Evolutionary conservation across 2,113 vertebrate species (phyloP).

Genomic region (Pagrus major): DNA sequence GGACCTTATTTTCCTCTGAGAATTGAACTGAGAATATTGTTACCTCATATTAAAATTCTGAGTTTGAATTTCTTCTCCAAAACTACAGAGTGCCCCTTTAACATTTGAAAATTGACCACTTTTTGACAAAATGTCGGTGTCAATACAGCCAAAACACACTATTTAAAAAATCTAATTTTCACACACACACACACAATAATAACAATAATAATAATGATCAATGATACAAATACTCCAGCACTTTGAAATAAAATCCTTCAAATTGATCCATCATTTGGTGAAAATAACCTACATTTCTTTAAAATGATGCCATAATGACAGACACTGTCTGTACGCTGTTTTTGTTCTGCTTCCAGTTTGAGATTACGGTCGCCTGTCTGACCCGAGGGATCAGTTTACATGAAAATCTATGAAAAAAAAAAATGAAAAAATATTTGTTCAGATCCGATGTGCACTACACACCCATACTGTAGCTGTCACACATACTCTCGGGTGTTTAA

Average conservation of each 20-base stretch:
- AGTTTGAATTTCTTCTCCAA: too few species aligned
- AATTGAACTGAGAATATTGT: too few species aligned
- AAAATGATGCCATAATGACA: conserved; percentile 21
- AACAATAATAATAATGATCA: conserved; percentile 1
- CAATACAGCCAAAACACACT: not conserved
- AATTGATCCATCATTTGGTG: conserved; percentile 30
- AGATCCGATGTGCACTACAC: conserved; percentile 58
- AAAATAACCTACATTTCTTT: conserved; percentile 31
- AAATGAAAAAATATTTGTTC: conserved; percentile 4
- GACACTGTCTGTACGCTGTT: conserved; percentile 16
- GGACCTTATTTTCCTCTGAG: too few species aligned
- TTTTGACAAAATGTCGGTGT: conserved; percentile 2
- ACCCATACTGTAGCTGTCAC: conserved; percentile 54
- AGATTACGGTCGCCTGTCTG: conserved; percentile 45
- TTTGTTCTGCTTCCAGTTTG: conserved; percentile 32
- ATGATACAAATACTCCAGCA: conserved; percentile 35
- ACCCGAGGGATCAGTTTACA: conserved; percentile 42
- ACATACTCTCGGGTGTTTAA: conserved; percentile 57
- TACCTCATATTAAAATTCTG: too few species aligned
- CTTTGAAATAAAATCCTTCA: conserved; percentile 63
- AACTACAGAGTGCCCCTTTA: too few species aligned
- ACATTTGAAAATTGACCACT: conserved; percentile 2
- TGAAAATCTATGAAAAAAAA: conserved; percentile 39
- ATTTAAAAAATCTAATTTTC: not conserved
- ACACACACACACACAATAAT: not conserved